Evolutionary conservation across 2,113 vertebrate species (phyloP).

Genomic region (Amphiprion ocellaris): DNA sequence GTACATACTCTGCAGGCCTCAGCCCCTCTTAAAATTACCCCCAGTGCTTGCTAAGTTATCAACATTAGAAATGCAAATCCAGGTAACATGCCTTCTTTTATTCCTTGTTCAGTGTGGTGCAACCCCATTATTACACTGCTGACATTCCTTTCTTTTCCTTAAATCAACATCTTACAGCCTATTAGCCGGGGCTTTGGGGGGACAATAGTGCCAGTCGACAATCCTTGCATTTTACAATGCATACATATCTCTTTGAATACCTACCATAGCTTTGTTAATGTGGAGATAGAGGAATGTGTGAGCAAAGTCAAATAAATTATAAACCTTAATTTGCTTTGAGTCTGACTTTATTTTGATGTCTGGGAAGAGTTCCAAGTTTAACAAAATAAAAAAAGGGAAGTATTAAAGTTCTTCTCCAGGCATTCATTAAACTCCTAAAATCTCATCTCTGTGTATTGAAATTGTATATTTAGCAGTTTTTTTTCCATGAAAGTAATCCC

Average conservation of each 20-base stretch:
- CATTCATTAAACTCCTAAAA: too few relatives aligned
- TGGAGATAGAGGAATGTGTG: slow-evolving; percentile 5
- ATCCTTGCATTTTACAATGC: slow-evolving; percentile 48
- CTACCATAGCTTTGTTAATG: not conserved
- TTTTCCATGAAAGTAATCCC: too few relatives aligned
- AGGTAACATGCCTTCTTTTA: slow-evolving; percentile 67
- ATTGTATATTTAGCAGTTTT: too few relatives aligned
- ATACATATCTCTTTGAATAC: slow-evolving; percentile 36
- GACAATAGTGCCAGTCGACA: slow-evolving; percentile 65
- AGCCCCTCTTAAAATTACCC: not conserved
- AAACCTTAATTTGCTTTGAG: slow-evolving; percentile 38
- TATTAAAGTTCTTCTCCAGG: too few relatives aligned
- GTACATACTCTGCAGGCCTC: slow-evolving; percentile 27
- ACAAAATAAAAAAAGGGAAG: not conserved
- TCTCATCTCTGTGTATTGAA: too few relatives aligned
- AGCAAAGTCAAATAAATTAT: slow-evolving; percentile 43
- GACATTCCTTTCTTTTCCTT: slow-evolving; percentile 63
- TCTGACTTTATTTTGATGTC: slow-evolving; percentile 36
- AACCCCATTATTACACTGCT: slow-evolving; percentile 65
- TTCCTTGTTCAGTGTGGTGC: slow-evolving; percentile 55
- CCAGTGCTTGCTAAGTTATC: slow-evolving; percentile 50
- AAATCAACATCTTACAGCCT: slow-evolving; percentile 79
- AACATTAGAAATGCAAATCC: slow-evolving; percentile 78
- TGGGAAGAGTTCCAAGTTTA: slow-evolving; percentile 18
- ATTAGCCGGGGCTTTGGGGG: slow-evolving; percentile 71